These are phyloP conservation scores for Siniperca knerii DNA, from an alignment of 2,113 vertebrate genomes.

Conservation along the genomic window DNA sequence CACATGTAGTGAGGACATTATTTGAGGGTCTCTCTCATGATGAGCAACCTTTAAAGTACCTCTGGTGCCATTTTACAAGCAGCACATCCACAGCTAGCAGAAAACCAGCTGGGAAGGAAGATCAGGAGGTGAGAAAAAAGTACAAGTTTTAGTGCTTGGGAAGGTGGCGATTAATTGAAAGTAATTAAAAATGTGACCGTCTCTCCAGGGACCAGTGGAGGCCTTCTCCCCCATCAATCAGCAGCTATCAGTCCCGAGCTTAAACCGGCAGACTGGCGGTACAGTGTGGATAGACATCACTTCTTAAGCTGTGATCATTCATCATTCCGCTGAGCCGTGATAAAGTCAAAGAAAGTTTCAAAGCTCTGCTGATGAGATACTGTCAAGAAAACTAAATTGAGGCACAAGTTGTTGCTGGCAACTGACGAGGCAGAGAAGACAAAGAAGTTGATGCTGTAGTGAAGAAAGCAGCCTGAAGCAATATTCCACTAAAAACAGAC, in stretches of 20 bases:
- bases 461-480: constrained; percentile 38
- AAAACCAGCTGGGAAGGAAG: neutral
- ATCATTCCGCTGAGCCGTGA: constrained; percentile 48
- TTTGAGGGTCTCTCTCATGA: neutral
- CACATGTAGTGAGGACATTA: neutral
- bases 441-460: neutral
- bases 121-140: constrained; percentile 24
- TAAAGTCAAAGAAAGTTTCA: constrained; percentile 64
- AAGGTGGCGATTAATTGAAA: constrained; percentile 68
- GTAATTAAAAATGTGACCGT: constrained; percentile 70
- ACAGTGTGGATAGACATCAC: constrained; percentile 54
- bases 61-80: neutral
- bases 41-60: constrained; percentile 11
- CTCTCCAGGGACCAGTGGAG: constrained; percentile 50
- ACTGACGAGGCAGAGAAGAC: constrained; percentile 47
- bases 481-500: neutral
- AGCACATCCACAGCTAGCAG: neutral
- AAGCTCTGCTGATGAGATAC: constrained; percentile 60
- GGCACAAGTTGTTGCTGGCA: constrained; percentile 21
- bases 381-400: constrained; percentile 45
- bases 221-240: constrained; percentile 58
- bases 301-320: constrained; percentile 65
- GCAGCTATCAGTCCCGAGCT: constrained; percentile 35
- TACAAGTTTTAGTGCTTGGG: constrained; percentile 50
- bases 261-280: constrained; percentile 43